phyloP scores from a whole-genome alignment of 1,140 invertebrate species.

The Heterodera schachtii region DNA sequence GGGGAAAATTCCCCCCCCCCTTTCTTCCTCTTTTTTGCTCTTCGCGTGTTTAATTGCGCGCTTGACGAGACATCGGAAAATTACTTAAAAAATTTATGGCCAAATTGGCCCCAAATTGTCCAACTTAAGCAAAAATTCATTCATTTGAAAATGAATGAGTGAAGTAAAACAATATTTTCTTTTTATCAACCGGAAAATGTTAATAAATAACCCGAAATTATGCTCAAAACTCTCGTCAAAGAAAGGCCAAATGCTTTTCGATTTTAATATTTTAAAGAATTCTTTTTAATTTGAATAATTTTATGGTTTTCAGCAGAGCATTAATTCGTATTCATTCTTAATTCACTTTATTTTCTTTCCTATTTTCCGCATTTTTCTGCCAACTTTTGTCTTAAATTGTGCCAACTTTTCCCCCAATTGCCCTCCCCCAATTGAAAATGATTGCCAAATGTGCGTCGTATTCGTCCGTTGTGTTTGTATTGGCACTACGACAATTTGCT shows the following conservation, averaged over 20 bases:
- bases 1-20: not conserved
- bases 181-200: not conserved
- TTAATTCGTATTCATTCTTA: not conserved
- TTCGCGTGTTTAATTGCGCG: conserved; percentile 11
- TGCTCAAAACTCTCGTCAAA: too few species aligned
- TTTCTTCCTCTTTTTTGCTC: conserved; percentile 5
- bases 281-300: not conserved
- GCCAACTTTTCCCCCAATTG: not conserved
- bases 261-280: not conserved
- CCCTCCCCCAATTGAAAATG: not conserved
- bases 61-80: not conserved
- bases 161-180: not conserved
- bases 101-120: not conserved
- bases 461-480: too few species aligned
- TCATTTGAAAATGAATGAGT: not conserved
- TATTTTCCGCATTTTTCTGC: not conserved
- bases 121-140: too few species aligned
- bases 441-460: not conserved
- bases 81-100: conserved; percentile 11
- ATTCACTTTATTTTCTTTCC: not conserved
- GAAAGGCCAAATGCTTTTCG: too few species aligned
- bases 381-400: not conserved
- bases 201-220: too few species aligned
- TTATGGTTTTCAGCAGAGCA: not conserved
- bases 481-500: not conserved